Base-by-base conservation (phyloP, 2,888 invertebrate species). In the Slavum lentiscoides region DNA sequence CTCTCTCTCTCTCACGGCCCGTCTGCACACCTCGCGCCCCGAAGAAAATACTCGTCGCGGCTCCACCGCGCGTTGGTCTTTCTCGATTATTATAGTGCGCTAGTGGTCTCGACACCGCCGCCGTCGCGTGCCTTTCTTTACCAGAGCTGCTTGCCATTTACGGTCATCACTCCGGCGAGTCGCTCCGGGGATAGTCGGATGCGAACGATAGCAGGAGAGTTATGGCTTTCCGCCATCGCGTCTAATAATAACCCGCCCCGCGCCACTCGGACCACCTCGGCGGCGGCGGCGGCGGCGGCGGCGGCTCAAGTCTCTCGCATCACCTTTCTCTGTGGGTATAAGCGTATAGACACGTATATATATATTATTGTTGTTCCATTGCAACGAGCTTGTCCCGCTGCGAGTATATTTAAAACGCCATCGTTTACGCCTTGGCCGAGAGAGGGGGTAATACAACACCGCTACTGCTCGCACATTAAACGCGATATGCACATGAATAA, bases 141-240 rank as follows among this genome's bases (percentile, higher is more conserved):
- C 49, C 49, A 30, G 15, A 9, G 8, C 49, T 49, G 55, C 66
- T 75, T 58, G 43, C 75, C 75, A 76, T 76, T 76, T 76, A 76
- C 75, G 75, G 75, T 67, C 59, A 76, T 76, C 75, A 68, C 43
- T 68, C 59, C 75, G 58, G 49, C 30, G n/a, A 21, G 9, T 30
- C 53, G 1, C 30, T 30, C 30, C 30, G 30, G 17, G 67, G n/a
- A 23, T 17, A 19, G 39, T 55, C 37, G 23, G 49, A 55, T 11
- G 59, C 55, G 11, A 23, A 7, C 43, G 30, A 30, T 39, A 21
- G 15, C 58, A 58, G 58, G 70, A 70, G 55, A 55, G 8, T 21
- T 23, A 11, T 55, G 30, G 55, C 69, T 64, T 64, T 39, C 37
- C 37, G 70, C 37, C 70, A 58, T 37, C 58, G 58, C 30, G 55